Conservation (phyloP, 2,113 vertebrate species). For the Xyliphius kryptos region DNA sequence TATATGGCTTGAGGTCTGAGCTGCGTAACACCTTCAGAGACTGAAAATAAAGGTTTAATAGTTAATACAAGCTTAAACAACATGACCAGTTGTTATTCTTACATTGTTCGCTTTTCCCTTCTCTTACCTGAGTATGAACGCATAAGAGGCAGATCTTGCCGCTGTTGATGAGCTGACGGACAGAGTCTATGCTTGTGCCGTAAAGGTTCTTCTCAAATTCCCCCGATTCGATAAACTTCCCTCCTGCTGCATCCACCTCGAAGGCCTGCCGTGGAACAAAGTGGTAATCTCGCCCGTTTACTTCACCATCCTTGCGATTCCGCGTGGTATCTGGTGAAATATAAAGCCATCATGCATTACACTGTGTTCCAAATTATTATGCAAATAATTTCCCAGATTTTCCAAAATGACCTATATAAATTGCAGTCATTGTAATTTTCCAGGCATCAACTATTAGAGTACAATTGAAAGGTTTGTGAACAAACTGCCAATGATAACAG, state of each 20-base stretch:
- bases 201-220: slow-evolving; percentile 98
- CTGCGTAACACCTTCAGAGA: slow-evolving; percentile 88
- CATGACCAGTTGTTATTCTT: no score
- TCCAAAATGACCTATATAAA: no score
- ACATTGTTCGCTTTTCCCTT: not conserved
- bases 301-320: slow-evolving; percentile 81
- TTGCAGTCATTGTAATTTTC: no score
- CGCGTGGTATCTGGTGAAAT: slow-evolving; percentile 80
- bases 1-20: slow-evolving; percentile 95
- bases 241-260: slow-evolving; percentile 82
- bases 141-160: slow-evolving; percentile 94
- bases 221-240: slow-evolving; percentile 92
- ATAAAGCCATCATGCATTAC: slow-evolving; percentile 17
- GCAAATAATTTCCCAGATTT: no score
- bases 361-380: no score
- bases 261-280: slow-evolving; percentile 90
- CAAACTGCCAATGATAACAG: no score
- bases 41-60: no score
- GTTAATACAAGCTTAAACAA: no score
- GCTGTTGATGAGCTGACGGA: slow-evolving; percentile 95
- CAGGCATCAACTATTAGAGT: no score
- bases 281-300: slow-evolving; percentile 86
- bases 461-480: no score
- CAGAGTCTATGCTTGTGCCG: slow-evolving; percentile 89
- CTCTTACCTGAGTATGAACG: slow-evolving; percentile 87